Percentiles rank a stretch among this genome's conserved stretches.
phyloP scores from a whole-genome alignment of 1,140 invertebrate species.

The silkworm (Bombyx mori) region ASM3026992v2 NC_085108.1:1320501-1321000 shows the following conservation, averaged over 20 bases:
- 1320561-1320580: neutral
- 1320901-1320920: no score
- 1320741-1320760: neutral
- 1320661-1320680: slow-evolving; percentile 69
- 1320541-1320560: neutral
- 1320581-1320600: slow-evolving; percentile 84
- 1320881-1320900: no score
- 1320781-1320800: no score
- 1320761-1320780: neutral
- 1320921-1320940: no score
- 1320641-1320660: slow-evolving; percentile 79
- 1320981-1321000: no score
- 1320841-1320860: no score
- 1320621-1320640: slow-evolving; percentile 78
- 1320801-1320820: no score
- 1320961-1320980: no score
- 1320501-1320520: neutral
- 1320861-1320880: no score
- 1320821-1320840: no score
- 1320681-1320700: slow-evolving; percentile 35
- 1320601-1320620: slow-evolving; percentile 84
- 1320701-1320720: slow-evolving; percentile 73
- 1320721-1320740: slow-evolving; percentile 76
- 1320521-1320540: neutral
- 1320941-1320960: no score